Evolutionary conservation across 2,797 vertebrate species (phyloP), one percentile per base, ranked within the genome.

Genomic region (Melanotaenia trifasciata): DNA sequence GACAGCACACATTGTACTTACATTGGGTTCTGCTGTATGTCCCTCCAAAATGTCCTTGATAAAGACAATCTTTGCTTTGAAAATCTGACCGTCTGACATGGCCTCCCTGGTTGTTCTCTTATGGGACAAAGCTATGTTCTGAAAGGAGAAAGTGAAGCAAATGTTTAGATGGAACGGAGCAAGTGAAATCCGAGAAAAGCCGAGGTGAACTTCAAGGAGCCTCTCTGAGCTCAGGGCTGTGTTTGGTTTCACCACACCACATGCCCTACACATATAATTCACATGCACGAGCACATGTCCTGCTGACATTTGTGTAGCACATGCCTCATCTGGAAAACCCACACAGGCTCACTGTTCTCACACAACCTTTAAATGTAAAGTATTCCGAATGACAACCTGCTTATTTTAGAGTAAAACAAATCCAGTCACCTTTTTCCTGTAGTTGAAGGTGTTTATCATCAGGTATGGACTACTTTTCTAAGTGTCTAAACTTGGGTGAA

Each of bases 41-140:
- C 89, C 93, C 66, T 95, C 95, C 64, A 90, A 92, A 0, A 92
- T 91, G 72, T 96, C 95, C 40, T 93, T 94, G 81, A 97, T 92
- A 74, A 95, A 92, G 79, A 97, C 94, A 84, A 94, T 94, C 70
- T 98, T 96, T 1, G 95, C 96, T 91, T 95, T 97, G 75, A 96
- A 96, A 83, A 95, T 87, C 47, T 94, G 91, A 69, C 91, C 84
- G 59, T 94, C 93, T 32, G 94, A 92, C 95, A 96, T 96, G 75
- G 35, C 85, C 30, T 78, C 74, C 38, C 57, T 30, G 26, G 67
- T 45, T 53, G 67, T 86, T 79, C 64, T 74, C 83, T 88, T 73
- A 28, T 69, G 82, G 78, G 80, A 82, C 68, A 22, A 83, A 6
- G 50, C 71, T 28, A 61, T 35, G 68, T 59, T 84, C 94, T 95